Evolutionary conservation across 2,888 invertebrate genomes (phyloP).

Genomic region (Nomada ferruginata): DNA sequence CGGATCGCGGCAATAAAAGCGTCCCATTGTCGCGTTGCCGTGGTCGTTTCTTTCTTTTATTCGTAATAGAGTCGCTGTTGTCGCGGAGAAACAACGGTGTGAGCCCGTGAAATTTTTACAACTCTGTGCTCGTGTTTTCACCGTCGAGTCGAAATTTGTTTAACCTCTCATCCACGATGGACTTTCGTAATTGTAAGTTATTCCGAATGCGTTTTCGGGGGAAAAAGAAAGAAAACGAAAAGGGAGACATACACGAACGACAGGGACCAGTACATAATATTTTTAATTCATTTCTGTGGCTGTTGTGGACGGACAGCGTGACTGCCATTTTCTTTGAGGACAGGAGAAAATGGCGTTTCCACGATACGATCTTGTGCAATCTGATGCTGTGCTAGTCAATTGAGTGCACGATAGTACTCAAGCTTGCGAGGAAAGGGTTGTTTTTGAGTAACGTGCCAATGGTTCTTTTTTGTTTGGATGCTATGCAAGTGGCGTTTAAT

Average conservation of each 20-base stretch:
- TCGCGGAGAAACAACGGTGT: slow-evolving; percentile 3
- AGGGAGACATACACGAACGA: background rate
- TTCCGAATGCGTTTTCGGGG: slow-evolving; percentile 8
- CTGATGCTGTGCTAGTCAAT: background rate
- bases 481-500: background rate
- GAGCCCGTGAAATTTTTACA: slow-evolving; percentile 37
- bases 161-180: background rate
- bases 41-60: slow-evolving; percentile 18
- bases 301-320: background rate
- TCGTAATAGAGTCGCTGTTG: slow-evolving; percentile 30
- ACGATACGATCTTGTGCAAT: too few relatives aligned
- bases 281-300: slow-evolving; percentile 34
- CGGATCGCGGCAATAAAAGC: slow-evolving; percentile 41
- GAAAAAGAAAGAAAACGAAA: slow-evolving; percentile 11
- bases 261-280: slow-evolving; percentile 22
- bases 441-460: background rate
- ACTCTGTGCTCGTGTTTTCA: background rate
- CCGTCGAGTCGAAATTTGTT: slow-evolving; percentile 4
- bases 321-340: background rate
- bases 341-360: background rate
- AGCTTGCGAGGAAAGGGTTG: background rate
- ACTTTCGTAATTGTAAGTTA: slow-evolving; percentile 43
- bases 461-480: background rate
- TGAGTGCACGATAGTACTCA: background rate
- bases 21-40: slow-evolving; percentile 31